Evolutionary conservation across 1,140 invertebrate species (phyloP).

Genomic region (Antheraea mylitta): DNA sequence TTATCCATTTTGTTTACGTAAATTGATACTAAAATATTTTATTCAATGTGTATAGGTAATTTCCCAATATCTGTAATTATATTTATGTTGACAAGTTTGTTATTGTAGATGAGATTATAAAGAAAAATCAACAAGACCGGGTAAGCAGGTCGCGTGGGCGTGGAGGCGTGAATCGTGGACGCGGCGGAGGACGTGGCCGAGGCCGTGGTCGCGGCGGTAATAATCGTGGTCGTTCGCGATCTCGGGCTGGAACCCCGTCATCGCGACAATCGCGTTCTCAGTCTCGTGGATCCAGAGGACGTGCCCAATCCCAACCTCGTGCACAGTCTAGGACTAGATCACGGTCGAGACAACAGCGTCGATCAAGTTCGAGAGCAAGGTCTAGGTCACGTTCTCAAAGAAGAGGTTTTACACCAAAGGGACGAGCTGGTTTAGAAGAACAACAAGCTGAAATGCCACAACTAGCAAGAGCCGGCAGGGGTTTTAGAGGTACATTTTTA

Average conservation of each 20-base stretch:
- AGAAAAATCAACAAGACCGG: conserved; percentile 50
- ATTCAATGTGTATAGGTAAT: too few species aligned
- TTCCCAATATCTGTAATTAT: background rate
- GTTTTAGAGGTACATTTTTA: conserved; percentile 7
- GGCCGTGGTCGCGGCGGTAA: conserved; percentile 37
- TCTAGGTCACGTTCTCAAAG: conserved; percentile 55
- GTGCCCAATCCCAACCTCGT: conserved; percentile 34
- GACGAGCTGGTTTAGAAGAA: conserved; percentile 59
- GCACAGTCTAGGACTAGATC: conserved; percentile 45
- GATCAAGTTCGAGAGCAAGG: conserved; percentile 47
- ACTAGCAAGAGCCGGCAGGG: conserved; percentile 40
- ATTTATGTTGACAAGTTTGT: conserved; percentile 3
- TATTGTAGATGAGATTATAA: conserved; percentile 65
- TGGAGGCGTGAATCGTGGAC: conserved; percentile 49
- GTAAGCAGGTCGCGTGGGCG: conserved; percentile 53
- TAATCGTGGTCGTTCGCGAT: conserved; percentile 36
- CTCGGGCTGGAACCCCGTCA: conserved; percentile 33
- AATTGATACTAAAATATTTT: too few species aligned
- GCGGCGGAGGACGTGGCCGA: conserved; percentile 40
- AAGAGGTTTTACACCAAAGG: conserved; percentile 59
- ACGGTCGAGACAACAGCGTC: conserved; percentile 46
- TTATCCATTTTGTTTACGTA: background rate
- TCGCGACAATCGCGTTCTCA: conserved; percentile 42
- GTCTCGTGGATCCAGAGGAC: conserved; percentile 38
- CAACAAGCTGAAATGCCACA: conserved; percentile 47